Evolutionary conservation across 2,797 vertebrate species (phyloP).

Genomic region (Helicolenus hilgendorfi): DNA sequence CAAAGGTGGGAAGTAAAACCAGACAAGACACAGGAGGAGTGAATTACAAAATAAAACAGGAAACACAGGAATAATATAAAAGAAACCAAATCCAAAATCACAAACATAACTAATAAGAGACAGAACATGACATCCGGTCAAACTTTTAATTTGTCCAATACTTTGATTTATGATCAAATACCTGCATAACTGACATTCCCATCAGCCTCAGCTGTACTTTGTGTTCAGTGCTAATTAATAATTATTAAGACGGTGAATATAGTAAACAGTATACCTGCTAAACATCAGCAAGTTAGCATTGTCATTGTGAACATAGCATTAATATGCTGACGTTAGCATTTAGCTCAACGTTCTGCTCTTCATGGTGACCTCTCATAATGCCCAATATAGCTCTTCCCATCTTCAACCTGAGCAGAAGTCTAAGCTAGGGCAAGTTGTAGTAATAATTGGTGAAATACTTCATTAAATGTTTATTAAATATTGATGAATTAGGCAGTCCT

Average conservation of each 20-base stretch:
- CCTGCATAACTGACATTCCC: not conserved
- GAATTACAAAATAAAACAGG: too few species aligned
- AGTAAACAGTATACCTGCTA: not conserved
- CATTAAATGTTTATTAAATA: not conserved
- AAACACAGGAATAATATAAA: too few species aligned
- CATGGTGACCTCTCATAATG: not conserved
- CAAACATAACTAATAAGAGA: too few species aligned
- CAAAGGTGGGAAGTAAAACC: too few species aligned
- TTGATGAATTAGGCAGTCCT: not conserved
- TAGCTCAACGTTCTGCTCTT: not conserved
- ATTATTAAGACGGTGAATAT: not conserved
- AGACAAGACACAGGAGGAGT: too few species aligned
- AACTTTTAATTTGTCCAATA: not conserved
- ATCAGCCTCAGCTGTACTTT: too few species aligned
- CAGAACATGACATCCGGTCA: too few species aligned
- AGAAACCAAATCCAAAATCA: too few species aligned
- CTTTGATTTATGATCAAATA: not conserved
- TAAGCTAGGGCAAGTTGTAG: not conserved
- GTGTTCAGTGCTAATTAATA: too few species aligned
- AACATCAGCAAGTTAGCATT: not conserved
- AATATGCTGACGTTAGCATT: accelerated
- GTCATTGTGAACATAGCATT: not conserved
- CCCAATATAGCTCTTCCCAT: not conserved
- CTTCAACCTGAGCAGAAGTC: not conserved
- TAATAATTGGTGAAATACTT: not conserved